phyloP scores from a whole-genome alignment of 2,888 invertebrate species.

The Leptopterna dolabrata region DNA sequence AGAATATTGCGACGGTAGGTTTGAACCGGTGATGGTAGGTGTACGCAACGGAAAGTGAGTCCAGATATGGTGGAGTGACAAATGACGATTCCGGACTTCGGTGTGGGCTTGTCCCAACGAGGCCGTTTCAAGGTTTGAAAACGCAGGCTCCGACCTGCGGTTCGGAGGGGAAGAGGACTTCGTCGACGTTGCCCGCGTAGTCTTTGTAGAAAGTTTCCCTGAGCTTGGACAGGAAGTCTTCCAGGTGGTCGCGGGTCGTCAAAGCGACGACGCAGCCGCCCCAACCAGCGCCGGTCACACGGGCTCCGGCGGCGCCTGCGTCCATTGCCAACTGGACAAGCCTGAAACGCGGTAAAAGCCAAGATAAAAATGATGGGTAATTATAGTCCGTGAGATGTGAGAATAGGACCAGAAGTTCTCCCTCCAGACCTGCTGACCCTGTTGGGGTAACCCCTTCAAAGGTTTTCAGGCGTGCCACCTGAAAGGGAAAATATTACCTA shows the following conservation, averaged over 20 bases:
- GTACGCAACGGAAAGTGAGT: too few species aligned
- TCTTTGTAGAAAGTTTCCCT: constrained; percentile 78
- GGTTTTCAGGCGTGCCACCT: too few species aligned
- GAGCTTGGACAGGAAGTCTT: constrained; percentile 76
- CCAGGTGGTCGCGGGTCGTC: constrained; percentile 75
- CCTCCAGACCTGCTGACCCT: too few species aligned
- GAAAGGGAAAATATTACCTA: too few species aligned
- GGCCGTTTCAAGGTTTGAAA: constrained; percentile 65
- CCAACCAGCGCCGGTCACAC: constrained; percentile 98
- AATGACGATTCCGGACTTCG: too few species aligned
- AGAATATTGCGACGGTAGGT: too few species aligned
- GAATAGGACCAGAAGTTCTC: too few species aligned
- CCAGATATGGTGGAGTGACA: too few species aligned
- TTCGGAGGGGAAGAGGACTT: constrained; percentile 79
- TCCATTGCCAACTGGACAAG: constrained; percentile 81
- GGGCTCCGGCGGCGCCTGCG: constrained; percentile 80
- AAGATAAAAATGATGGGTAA: background rate
- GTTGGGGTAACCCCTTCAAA: too few species aligned
- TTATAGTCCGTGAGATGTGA: too few species aligned
- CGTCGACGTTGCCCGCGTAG: constrained; percentile 70
- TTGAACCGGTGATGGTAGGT: too few species aligned
- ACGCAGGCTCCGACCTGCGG: constrained; percentile 77
- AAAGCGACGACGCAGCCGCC: constrained; percentile 96
- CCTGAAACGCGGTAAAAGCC: constrained; percentile 61
- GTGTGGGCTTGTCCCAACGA: too few species aligned